Base-by-base conservation (phyloP, 2,113 vertebrate genomes). In the Paramisgurnus dabryanus region DNA sequence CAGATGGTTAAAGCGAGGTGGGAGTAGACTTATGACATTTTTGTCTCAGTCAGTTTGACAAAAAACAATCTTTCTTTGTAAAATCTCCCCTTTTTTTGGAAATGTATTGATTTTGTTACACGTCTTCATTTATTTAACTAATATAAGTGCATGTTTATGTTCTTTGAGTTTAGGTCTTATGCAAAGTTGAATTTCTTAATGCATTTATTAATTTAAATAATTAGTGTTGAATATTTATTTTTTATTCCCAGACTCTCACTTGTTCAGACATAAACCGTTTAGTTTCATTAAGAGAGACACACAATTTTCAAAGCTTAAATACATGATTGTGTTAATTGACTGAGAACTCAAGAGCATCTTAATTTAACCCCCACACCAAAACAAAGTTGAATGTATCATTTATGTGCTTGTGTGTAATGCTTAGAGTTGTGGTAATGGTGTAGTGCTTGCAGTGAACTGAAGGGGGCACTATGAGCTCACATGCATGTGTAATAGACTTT, bases 391-490 rank as follows among this genome's bases (percentile, higher is more conserved):
- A 9, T 11, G 8, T 4, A 49, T n/a, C 7, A 10, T 17, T 22
- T 15, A 2, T n/a, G 3, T 43, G 13, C 27, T 34, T 53, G 13
- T 3, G 13, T 11, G 50, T 53, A 53, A 60, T 45, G 39, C 10
- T 39, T 60, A 40, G 13, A 22, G 34, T 49, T 55, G 7, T 9
- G 40, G 15, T 64, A 11, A 82, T 66, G 5, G 45, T 57, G 45
- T 12, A 63, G 34, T 61, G 85, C 85, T 63, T 67, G 79, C 34
- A 12, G 77, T 87, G 87, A 87, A 87, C 92, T 91, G 89, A 91
- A 92, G 92, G 91, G 91, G 92, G 92, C 92, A 93, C 88, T 92
- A 89, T 90, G 88, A 90, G 82, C 89, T 87, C 89, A 89, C 86
- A 80, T 77, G 78, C 87, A 88, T 88, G 79, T 80, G 79, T 57